Conservation (phyloP, 2,888 invertebrate genomes). For the Alentia gelatinosa region DNA sequence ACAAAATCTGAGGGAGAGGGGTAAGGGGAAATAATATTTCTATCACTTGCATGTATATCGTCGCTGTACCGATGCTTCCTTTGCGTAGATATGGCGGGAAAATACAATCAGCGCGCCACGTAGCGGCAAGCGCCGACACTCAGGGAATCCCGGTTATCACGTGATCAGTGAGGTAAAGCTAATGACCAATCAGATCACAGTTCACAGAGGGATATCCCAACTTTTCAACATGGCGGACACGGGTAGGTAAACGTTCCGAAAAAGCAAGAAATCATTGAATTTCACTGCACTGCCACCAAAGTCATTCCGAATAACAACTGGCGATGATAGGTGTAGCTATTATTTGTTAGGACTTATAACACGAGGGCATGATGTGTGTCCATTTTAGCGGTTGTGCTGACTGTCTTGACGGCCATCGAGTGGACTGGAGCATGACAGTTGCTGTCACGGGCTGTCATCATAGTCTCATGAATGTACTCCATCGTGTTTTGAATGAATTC, state of each 20-base stretch:
- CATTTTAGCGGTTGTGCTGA: background rate
- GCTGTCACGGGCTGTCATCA: background rate
- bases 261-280: slow-evolving; percentile 8
- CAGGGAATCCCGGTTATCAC: background rate
- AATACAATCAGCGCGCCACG: background rate
- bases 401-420: background rate
- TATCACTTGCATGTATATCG: too few species aligned
- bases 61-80: too few species aligned
- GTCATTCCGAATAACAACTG: background rate
- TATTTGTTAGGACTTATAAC: background rate
- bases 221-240: slow-evolving; percentile 47
- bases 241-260: slow-evolving; percentile 38
- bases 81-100: too few species aligned
- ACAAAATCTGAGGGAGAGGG: too few species aligned
- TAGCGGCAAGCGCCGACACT: background rate
- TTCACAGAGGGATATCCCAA: background rate
- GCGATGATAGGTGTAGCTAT: background rate
- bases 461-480: background rate
- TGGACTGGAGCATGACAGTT: background rate
- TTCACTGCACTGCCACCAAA: background rate
- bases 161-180: too few species aligned
- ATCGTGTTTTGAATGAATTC: too few species aligned
- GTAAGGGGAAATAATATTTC: too few species aligned
- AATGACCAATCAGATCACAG: too few species aligned
- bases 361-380: background rate